Evolutionary conservation across 2,888 invertebrate genomes (phyloP), one percentile per base, ranked within the genome.

Genomic region (Pterostichus niger): DNA sequence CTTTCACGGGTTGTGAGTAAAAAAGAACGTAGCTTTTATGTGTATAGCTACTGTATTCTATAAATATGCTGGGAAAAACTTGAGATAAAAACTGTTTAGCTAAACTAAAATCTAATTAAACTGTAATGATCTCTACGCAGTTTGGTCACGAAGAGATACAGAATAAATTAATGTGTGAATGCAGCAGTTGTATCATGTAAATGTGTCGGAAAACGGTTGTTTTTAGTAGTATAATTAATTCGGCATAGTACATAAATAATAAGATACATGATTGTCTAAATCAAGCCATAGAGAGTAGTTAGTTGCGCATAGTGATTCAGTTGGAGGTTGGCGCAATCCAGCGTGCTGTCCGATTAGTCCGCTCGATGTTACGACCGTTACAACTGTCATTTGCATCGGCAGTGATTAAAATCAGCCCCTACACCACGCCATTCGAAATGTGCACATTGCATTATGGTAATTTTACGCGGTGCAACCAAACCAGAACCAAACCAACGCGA

Each of bases 351-450:
- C 79, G 79, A 79, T 79, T 79, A 79, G 79, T 33, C 46, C 24
- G 64, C 40, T 79, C 49, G 64, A 79, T 79, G 77, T 64, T 73
- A 49, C 76, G 64, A 76, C 82, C 79, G 82, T 83, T 84, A 84
- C 80, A 80, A 83, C 84, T 83, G 84, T 83, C 84, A 84, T 84
- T 82, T 64, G 84, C 84, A 84, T 75, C 75, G 76, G 64, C 80
- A 79, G 76, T 80, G 83, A 84, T 83, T 73, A 83, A 73, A 83
- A 84, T 84, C 84, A 78, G 59, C 82, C 84, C 84, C 83, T 84
- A 59, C 61, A 24, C 83, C 75, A 68, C 61, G 59, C 54, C 82
- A 82, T 82, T 79, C 59, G 59, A 75, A 82, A 82, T 61, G 82
- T 82, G 75, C 75, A 82, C 82, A 82, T 82, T 82, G 75, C 82